These are phyloP conservation scores for Protophormia terraenovae DNA, from an alignment of 2,888 invertebrate genomes.

Conservation along the genomic window DNA sequence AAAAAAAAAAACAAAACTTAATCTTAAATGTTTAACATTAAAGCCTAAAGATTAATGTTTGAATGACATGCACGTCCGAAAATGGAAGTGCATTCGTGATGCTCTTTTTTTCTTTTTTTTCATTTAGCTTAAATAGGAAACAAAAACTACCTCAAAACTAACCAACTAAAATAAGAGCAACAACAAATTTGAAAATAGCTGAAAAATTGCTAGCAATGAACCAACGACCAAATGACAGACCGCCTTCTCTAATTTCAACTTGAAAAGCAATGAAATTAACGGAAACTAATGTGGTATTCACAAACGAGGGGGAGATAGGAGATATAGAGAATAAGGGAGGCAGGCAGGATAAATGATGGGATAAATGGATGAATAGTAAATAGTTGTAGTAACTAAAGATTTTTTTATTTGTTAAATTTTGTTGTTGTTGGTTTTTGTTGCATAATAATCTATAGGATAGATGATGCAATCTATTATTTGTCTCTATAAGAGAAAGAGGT, in stretches of 20 bases:
- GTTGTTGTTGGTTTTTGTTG: slow-evolving; percentile 22
- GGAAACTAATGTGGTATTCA: slow-evolving; percentile 63
- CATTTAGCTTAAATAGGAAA: slow-evolving; percentile 31
- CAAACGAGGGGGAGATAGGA: not conserved
- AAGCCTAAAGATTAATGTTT: slow-evolving; percentile 63
- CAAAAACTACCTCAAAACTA: slow-evolving; percentile 50
- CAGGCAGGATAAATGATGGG: not conserved
- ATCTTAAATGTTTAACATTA: slow-evolving; percentile 55
- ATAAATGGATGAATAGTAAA: slow-evolving; percentile 53
- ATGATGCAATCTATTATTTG: slow-evolving; percentile 58
- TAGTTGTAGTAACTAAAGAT: slow-evolving; percentile 45
- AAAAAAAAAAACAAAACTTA: slow-evolving; percentile 5
- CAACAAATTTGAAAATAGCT: not conserved
- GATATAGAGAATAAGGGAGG: not conserved
- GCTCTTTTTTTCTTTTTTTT: slow-evolving; percentile 18
- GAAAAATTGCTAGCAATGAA: slow-evolving; percentile 35
- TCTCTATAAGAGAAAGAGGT: not conserved
- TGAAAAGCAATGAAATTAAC: slow-evolving; percentile 65
- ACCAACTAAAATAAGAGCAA: not conserved
- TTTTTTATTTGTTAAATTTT: not conserved
- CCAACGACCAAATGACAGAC: not conserved
- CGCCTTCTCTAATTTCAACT: slow-evolving; percentile 51
- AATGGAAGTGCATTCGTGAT: slow-evolving; percentile 54
- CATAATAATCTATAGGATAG: not conserved
- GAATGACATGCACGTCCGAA: slow-evolving; percentile 63